Base-by-base conservation (phyloP, 2,888 invertebrate genomes). In the Keiferia lycopersicella region DNA sequence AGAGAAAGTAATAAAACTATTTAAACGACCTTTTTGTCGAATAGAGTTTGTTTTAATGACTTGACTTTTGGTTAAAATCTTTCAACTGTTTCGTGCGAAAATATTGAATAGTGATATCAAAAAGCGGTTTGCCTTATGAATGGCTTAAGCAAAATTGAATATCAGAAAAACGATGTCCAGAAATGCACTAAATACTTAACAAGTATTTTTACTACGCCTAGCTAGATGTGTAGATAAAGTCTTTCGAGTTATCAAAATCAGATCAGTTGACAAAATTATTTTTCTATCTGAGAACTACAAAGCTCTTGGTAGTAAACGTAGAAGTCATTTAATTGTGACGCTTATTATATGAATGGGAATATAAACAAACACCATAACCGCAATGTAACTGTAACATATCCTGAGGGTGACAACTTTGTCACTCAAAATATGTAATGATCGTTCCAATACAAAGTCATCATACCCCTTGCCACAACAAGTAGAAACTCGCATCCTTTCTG, bases 1-100 rank as follows among this genome's bases (percentile, higher is more conserved):
- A n/a, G 56, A 56, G 51, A 51, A 51, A 56, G 30, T 56, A 56
- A 56, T 56, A 56, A 34, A 56, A 56, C 56, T 30, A 56, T 56
- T 34, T 34, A 56, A 56, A 56, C 26, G 26, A 56, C 34, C 56
- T 56, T 56, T 56, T 56, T 56, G 56, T 34, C 26, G 16, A n/a
- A 53, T 22, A 53, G 30, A 34, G 16, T 56, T 34, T 56, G 51
- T 51, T 51, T 51, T 51, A 51, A 51, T 51, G 51, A 22, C 51
- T 20, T 51, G 51, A 22, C 51, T 20, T 51, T 51, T 51, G 51
- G 51, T 45, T 7, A 16, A 16, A 45, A 16, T 4, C 45, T n/a
- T 45, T n/a, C 16, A 45, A 45, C 3, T 45, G 45, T n/a, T 10
- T 45, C 2, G 41, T n/a, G 41, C 16, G 2, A 45, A 45, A 45